Percentiles rank a stretch among this genome's conserved stretches.
Conservation (phyloP, 2,888 invertebrate species). For the Lasioglossum morio region DNA sequence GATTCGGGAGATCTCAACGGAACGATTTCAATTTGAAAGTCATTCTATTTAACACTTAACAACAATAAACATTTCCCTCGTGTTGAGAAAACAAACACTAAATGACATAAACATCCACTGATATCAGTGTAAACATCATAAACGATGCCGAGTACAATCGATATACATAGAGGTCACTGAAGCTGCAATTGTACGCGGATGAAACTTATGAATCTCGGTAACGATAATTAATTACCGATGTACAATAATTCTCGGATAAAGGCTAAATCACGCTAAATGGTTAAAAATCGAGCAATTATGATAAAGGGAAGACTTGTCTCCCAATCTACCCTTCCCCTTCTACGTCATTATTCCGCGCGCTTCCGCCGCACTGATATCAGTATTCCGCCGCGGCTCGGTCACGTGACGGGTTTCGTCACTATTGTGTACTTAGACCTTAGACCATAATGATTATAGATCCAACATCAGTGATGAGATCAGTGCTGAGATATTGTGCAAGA, state of each 20-base stretch:
- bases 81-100: neutral
- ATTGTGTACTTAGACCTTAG: too few species aligned
- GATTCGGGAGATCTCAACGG: neutral
- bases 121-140: neutral
- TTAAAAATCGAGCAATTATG: neutral
- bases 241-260: neutral
- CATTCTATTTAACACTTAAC: neutral
- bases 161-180: neutral
- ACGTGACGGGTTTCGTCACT: too few species aligned
- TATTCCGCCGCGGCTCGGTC: too few species aligned
- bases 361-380: too few species aligned
- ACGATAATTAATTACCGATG: neutral
- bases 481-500: too few species aligned
- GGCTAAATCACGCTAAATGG: neutral
- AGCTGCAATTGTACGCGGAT: neutral
- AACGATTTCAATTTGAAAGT: conserved; percentile 11
- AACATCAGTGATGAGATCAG: too few species aligned
- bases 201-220: neutral
- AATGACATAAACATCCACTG: neutral
- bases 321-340: too few species aligned
- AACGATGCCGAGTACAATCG: neutral
- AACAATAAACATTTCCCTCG: conserved; percentile 4
- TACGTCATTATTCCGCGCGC: too few species aligned
- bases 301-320: neutral
- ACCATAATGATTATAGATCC: too few species aligned